phyloP scores from a whole-genome alignment of 2,113 vertebrate species.

The Neopipo cinnamomea region DNA sequence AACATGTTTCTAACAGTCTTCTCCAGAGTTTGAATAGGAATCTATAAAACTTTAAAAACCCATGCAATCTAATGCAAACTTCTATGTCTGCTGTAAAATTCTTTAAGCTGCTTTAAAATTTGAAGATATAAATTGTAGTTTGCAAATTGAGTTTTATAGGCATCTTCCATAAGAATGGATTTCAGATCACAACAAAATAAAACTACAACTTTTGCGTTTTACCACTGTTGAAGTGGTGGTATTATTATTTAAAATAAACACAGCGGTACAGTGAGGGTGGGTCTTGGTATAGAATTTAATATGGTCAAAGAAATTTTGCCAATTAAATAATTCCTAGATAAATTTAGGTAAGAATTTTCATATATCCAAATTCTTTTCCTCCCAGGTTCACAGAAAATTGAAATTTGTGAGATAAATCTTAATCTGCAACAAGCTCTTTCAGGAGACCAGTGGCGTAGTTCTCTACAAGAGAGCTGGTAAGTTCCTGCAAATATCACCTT shows the following conservation, averaged over 20 bases:
- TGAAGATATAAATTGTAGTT: neutral
- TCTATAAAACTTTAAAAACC: slow-evolving; percentile 1
- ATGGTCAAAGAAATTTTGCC: neutral
- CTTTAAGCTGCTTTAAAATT: neutral
- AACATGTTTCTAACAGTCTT: neutral
- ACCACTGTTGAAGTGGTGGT: too few relatives aligned
- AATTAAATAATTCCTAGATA: neutral
- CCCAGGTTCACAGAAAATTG: neutral
- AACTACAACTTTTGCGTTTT: neutral
- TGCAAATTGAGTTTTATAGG: neutral
- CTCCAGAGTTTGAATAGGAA: neutral
- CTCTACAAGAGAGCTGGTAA: neutral
- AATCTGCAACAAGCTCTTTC: neutral
- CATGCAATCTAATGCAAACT: neutral
- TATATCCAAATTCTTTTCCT: neutral
- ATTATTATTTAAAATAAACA: neutral
- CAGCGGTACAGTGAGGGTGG: neutral
- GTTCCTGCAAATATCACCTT: neutral
- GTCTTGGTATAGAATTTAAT: neutral
- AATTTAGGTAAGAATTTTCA: neutral
- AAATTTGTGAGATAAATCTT: neutral
- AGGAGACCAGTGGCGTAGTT: neutral
- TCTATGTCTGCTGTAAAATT: neutral
- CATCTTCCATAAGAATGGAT: neutral
- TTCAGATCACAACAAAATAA: neutral